phyloP scores from a whole-genome alignment of 2,888 invertebrate species.

The Pardosa pseudoannulata region DNA sequence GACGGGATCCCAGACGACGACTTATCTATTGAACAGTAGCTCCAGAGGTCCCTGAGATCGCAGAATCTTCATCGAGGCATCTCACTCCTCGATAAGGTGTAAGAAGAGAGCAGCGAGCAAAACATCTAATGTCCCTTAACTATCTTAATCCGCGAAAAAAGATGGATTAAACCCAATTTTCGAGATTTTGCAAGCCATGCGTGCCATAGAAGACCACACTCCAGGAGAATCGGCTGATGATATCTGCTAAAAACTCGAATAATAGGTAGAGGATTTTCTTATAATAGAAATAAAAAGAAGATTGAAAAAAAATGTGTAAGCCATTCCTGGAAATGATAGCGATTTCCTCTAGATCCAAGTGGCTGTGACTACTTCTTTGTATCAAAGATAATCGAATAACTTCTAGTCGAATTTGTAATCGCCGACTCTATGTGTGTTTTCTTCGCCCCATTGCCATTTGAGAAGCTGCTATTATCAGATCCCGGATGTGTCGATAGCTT shows the following conservation, averaged over 20 bases:
- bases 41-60: not conserved
- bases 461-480: slow-evolving; percentile 42
- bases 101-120: slow-evolving; percentile 3
- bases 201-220: slow-evolving; percentile 9
- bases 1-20: not conserved
- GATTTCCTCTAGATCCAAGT: not conserved
- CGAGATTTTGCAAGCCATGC: slow-evolving; percentile 9
- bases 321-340: not conserved
- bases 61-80: not conserved
- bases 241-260: slow-evolving; percentile 18
- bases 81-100: not conserved
- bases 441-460: slow-evolving; percentile 15
- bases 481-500: slow-evolving; percentile 43
- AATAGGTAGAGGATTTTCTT: not conserved
- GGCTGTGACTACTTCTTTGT: not conserved
- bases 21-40: not conserved
- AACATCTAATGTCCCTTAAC: slow-evolving; percentile 28
- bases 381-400: slow-evolving; percentile 32
- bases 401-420: slow-evolving; percentile 36
- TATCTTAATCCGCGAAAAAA: slow-evolving; percentile 23
- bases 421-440: slow-evolving; percentile 30
- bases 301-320: not conserved
- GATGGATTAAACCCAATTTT: slow-evolving; percentile 31
- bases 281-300: slow-evolving; percentile 5
- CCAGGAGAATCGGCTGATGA: not conserved